Evolutionary conservation across 92 coral and sea anemone species (phyloP).

Genomic region (Blastomussa wellsi): DNA sequence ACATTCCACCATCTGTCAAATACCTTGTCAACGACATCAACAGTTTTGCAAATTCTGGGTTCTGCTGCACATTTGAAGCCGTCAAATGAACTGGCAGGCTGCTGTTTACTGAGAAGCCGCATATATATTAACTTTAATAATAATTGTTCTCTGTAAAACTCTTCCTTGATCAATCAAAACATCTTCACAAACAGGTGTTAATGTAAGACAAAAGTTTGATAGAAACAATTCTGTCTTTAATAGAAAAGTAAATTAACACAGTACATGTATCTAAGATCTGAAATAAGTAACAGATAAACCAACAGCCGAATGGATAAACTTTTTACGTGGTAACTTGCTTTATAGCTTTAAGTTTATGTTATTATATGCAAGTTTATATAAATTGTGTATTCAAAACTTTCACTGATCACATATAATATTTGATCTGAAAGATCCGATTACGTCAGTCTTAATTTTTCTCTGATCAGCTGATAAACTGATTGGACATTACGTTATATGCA

Average conservation of each 20-base stretch:
- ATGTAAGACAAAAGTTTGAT: too few species aligned
- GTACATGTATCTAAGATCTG: too few species aligned
- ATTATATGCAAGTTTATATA: too few species aligned
- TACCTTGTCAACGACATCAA: conserved; percentile 71
- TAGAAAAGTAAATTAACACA: too few species aligned
- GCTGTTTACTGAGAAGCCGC: conserved; percentile 52
- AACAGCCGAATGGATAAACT: too few species aligned
- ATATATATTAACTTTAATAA: too few species aligned
- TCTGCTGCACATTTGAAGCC: conserved; percentile 71
- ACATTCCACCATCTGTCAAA: conserved; percentile 76
- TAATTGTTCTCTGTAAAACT: background rate
- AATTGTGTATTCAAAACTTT: too few species aligned
- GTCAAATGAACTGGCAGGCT: conserved; percentile 73
- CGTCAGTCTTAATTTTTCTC: background rate
- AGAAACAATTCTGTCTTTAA: too few species aligned
- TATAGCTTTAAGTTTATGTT: too few species aligned
- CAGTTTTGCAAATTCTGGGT: conserved; percentile 89
- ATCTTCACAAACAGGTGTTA: background rate
- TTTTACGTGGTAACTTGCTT: too few species aligned
- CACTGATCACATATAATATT: too few species aligned
- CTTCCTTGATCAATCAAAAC: background rate
- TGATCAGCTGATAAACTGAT: background rate
- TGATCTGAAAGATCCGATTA: background rate
- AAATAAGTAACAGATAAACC: too few species aligned
- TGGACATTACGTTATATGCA: background rate